These are phyloP conservation scores for Paradoxurus hermaphroditus DNA, from an alignment of 2,113 vertebrate genomes.

Conservation along the genomic window DNA sequence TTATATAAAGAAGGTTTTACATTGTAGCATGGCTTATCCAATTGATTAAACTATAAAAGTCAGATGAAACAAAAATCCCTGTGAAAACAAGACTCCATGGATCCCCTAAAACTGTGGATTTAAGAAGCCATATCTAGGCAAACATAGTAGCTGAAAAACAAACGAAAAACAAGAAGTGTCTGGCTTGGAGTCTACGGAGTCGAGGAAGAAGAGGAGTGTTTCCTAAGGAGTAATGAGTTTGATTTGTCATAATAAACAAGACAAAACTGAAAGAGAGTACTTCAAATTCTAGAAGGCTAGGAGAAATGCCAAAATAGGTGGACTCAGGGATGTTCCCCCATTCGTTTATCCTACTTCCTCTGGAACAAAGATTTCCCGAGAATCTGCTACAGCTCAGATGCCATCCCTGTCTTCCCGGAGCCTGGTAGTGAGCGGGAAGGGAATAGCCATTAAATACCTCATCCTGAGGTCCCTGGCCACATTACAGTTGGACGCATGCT, in stretches of 20 bases:
- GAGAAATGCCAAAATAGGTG: neutral
- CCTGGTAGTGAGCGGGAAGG: neutral
- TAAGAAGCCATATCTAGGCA: neutral
- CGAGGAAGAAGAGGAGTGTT: neutral
- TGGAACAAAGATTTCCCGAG: neutral
- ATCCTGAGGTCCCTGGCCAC: neutral
- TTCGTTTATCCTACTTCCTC: neutral
- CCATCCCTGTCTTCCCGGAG: neutral
- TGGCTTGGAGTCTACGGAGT: neutral
- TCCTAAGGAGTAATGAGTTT: neutral
- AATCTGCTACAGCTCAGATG: neutral
- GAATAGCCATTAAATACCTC: neutral
- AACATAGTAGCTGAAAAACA: neutral
- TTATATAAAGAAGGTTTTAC: slow-evolving; percentile 33
- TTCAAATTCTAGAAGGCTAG: neutral
- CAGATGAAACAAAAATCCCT: neutral
- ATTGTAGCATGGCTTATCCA: neutral
- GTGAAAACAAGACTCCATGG: neutral
- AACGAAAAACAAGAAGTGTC: neutral
- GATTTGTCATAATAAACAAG: neutral
- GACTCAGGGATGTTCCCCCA: neutral
- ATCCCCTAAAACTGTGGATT: neutral
- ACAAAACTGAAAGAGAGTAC: neutral
- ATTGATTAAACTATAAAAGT: neutral
- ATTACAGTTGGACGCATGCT: neutral